Percentiles rank a stretch among this genome's conserved stretches.
Conservation (phyloP, 2,113 vertebrate species). For the Glareola pratincola region DNA sequence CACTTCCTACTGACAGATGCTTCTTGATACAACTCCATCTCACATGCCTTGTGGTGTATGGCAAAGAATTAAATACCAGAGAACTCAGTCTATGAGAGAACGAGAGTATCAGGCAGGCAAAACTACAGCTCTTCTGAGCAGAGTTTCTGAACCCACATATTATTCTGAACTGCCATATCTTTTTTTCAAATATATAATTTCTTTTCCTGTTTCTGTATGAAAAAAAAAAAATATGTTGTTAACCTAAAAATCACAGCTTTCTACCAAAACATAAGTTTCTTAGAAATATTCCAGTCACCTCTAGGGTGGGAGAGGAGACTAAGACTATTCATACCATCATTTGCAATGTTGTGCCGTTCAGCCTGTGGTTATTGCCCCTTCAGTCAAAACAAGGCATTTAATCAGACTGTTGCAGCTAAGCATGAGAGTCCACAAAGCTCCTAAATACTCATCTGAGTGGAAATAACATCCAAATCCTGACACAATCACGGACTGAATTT, state of each 20-base stretch:
- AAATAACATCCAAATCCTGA: background rate
- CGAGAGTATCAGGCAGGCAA: background rate
- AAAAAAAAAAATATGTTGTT: background rate
- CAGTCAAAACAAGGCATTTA: background rate
- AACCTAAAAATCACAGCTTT: background rate
- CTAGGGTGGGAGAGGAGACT: background rate
- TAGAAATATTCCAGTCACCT: background rate
- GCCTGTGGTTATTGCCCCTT: background rate
- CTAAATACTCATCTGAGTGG: background rate
- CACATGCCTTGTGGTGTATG: background rate
- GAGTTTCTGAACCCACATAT: background rate
- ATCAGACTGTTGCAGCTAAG: background rate
- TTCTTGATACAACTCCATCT: background rate
- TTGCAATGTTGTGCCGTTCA: background rate
- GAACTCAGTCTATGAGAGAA: background rate
- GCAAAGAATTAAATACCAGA: background rate
- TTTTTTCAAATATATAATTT: background rate
- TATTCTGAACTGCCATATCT: background rate
- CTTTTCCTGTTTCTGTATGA: background rate
- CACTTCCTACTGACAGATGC: background rate
- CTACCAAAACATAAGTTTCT: background rate
- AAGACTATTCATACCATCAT: background rate
- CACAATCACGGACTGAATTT: background rate
- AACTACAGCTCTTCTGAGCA: background rate
- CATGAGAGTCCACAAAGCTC: background rate